phyloP scores from a whole-genome alignment of 2,797 vertebrate genomes.

The Squalus acanthias region DNA sequence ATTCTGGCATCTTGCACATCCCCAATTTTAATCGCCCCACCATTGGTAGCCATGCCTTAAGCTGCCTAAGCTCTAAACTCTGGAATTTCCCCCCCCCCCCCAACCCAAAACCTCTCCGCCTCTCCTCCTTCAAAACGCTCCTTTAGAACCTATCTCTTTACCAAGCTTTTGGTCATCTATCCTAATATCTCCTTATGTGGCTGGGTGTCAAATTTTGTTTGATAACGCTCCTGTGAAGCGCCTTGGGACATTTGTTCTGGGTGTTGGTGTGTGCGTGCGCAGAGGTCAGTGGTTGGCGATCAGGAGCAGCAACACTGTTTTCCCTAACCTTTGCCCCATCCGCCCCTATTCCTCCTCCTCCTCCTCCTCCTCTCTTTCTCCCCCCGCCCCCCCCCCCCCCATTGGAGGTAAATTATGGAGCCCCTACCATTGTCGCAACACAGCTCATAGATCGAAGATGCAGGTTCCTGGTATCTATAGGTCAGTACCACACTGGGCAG shows the following conservation, averaged over 20 bases:
- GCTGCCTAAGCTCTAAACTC: neutral
- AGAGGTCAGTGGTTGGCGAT: neutral
- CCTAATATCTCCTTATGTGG: neutral
- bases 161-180: neutral
- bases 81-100: neutral
- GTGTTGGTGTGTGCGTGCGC: no score
- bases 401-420: neutral
- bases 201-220: neutral
- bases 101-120: neutral
- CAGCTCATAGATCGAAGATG: neutral
- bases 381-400: neutral
- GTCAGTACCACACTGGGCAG: neutral
- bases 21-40: no score
- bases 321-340: neutral
- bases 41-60: neutral
- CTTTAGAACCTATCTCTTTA: neutral
- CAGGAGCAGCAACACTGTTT: neutral
- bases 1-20: no score
- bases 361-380: no score
- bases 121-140: neutral
- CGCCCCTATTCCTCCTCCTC: no score
- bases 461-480: neutral
- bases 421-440: neutral
- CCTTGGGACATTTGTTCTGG: neutral
- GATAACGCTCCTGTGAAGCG: neutral